Conservation (phyloP, 2,113 vertebrate genomes). For the Stegostoma tigrinum region DNA sequence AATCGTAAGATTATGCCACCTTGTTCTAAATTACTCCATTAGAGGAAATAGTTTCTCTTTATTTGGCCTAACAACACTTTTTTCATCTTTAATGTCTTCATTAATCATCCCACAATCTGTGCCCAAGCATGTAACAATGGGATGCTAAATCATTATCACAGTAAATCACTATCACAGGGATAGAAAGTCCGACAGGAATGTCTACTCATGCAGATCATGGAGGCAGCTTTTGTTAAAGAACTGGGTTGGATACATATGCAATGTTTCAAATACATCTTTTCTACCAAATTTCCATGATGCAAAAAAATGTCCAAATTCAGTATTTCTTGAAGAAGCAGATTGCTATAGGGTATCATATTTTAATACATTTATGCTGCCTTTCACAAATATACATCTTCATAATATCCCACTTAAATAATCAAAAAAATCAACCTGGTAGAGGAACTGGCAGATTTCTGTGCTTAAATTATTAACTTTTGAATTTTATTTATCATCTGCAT, state of each 20-base stretch:
- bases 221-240: neutral
- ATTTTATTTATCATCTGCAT: neutral
- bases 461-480: neutral
- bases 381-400: neutral
- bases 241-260: neutral
- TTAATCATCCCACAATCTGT: neutral
- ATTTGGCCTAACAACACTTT: neutral
- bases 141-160: neutral
- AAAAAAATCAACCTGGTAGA: neutral
- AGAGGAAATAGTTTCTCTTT: neutral
- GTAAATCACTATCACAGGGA: neutral
- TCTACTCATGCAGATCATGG: neutral
- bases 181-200: no score
- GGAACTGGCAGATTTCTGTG: neutral
- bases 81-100: neutral
- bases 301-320: neutral
- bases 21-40: neutral
- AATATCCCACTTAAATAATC: neutral
- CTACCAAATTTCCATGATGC: neutral
- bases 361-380: neutral
- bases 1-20: neutral
- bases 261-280: neutral
- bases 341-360: neutral
- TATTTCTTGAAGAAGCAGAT: neutral
- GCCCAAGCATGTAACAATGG: neutral